These are phyloP conservation scores for Solea senegalensis DNA, from an alignment of 2,113 vertebrate genomes.

Conservation along the genomic window DNA sequence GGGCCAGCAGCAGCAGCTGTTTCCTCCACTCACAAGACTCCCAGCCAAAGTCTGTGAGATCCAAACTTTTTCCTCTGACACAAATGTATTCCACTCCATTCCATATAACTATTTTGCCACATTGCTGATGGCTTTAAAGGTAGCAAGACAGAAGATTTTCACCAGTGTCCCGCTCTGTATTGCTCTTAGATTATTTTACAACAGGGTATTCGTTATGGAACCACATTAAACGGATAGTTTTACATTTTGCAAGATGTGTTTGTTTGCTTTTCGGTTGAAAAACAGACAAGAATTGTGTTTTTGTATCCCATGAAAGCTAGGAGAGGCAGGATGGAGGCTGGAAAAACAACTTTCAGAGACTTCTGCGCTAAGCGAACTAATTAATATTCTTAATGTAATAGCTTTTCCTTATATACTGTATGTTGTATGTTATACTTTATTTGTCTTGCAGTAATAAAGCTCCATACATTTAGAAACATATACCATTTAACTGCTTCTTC, in stretches of 20 bases:
- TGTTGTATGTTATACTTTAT: too few species aligned
- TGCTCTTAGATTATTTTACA: background rate
- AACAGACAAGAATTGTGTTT: background rate
- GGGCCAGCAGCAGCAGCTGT: conserved; percentile 58
- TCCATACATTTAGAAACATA: too few species aligned
- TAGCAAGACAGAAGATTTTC: background rate
- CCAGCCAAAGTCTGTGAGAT: conserved; percentile 54
- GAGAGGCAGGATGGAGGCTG: too few species aligned
- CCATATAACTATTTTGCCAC: background rate
- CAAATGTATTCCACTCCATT: conserved; percentile 8
- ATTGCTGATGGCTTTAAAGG: background rate
- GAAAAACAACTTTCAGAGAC: too few species aligned
- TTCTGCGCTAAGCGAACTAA: too few species aligned
- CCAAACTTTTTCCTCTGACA: conserved; percentile 43
- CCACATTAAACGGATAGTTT: background rate
- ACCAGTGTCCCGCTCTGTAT: background rate
- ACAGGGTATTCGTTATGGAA: too few species aligned
- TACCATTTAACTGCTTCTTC: too few species aligned
- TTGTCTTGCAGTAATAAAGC: too few species aligned
- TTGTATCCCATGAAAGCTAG: too few species aligned
- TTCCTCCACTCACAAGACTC: conserved; percentile 62
- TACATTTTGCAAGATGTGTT: background rate
- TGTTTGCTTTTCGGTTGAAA: background rate
- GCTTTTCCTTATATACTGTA: too few species aligned
- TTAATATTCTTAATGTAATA: too few species aligned